phyloP scores from a whole-genome alignment of 2,888 invertebrate species.

The Diarsia brunnea region DNA sequence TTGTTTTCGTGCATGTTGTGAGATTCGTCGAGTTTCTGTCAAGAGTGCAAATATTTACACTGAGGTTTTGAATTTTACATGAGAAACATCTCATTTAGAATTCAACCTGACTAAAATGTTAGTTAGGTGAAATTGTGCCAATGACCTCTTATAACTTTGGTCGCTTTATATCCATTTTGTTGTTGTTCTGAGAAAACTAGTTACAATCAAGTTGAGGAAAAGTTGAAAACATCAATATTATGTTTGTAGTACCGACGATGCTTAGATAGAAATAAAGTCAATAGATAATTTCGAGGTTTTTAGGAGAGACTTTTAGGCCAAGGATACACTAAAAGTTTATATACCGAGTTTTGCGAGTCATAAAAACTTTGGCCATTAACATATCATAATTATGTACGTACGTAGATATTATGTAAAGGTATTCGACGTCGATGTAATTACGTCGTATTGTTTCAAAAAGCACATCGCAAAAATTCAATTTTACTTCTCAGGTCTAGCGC shows the following conservation, averaged over 20 bases:
- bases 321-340: neutral
- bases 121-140: neutral
- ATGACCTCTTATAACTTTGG: neutral
- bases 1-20: neutral
- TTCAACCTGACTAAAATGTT: neutral
- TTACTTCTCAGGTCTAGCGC: no score
- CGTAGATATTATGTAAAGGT: neutral
- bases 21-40: neutral
- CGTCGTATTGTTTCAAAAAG: neutral
- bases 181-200: neutral
- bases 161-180: neutral
- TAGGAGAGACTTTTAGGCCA: neutral
- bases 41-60: constrained; percentile 7
- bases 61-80: neutral
- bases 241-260: neutral
- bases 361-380: neutral
- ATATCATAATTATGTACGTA: neutral
- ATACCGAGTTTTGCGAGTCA: neutral
- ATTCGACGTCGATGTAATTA: no score
- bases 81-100: neutral
- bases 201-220: neutral
- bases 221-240: neutral
- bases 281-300: neutral
- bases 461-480: neutral
- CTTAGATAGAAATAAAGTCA: neutral